phyloP scores from a whole-genome alignment of 2,888 invertebrate genomes.

The Gymnocheta viridis region DNA sequence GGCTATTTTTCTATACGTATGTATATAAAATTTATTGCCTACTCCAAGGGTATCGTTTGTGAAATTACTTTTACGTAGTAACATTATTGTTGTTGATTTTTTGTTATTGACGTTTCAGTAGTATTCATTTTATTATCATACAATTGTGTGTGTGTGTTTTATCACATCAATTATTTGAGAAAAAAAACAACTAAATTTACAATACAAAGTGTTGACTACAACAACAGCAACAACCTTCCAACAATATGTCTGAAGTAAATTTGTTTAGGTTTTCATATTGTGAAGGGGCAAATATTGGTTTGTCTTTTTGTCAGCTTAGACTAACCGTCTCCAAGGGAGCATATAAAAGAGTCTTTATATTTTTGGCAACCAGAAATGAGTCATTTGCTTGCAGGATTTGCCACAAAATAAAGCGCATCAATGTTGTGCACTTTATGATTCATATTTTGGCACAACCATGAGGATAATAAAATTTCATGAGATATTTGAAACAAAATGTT shows the following conservation, averaged over 20 bases:
- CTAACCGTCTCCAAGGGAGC: background rate
- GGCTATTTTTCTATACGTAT: constrained; percentile 41
- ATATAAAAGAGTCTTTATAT: constrained; percentile 29
- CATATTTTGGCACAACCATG: constrained; percentile 32
- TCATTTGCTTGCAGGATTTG: constrained; percentile 16
- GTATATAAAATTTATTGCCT: constrained; percentile 38
- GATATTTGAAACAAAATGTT: background rate
- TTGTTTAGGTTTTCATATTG: background rate
- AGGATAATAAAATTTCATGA: constrained; percentile 14
- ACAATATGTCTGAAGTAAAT: background rate
- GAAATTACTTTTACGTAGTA: constrained; percentile 34
- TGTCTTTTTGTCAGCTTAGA: background rate
- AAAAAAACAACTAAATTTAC: background rate
- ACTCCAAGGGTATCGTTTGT: constrained; percentile 35
- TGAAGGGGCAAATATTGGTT: constrained; percentile 23
- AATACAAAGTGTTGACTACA: constrained; percentile 31
- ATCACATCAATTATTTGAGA: background rate
- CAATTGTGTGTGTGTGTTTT: constrained; percentile 34
- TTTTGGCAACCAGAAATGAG: constrained; percentile 43
- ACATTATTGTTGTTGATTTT: constrained; percentile 11
- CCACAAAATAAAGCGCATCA: constrained; percentile 27
- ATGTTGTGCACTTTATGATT: constrained; percentile 46
- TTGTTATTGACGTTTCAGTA: background rate
- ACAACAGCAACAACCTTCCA: background rate
- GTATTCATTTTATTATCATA: constrained; percentile 5